phyloP scores from a whole-genome alignment of 2,888 invertebrate species.

The Euplagia quadripunctaria region DNA sequence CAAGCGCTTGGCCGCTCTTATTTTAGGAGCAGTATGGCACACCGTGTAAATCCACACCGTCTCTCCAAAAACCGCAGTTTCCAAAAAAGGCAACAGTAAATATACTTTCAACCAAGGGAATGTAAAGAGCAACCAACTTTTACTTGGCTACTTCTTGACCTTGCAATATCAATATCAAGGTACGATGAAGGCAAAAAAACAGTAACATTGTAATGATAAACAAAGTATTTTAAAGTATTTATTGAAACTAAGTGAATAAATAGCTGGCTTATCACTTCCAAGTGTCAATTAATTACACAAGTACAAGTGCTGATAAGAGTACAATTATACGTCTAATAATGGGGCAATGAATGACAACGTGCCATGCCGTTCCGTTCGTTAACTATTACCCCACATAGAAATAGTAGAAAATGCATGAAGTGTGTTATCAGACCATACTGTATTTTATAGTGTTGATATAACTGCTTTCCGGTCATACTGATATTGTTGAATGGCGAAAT shows the following conservation, averaged over 20 bases:
- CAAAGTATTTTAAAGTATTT: not conserved
- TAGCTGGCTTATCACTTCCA: constrained; percentile 6
- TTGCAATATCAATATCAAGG: constrained; percentile 5
- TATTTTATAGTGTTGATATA: constrained; percentile 7
- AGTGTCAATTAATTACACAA: constrained; percentile 16
- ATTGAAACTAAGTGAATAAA: constrained; percentile 6
- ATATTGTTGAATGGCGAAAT: constrained; percentile 4
- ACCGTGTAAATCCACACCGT: too few species aligned
- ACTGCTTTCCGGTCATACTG: constrained; percentile 6
- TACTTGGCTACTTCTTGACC: not conserved
- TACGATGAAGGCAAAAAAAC: not conserved
- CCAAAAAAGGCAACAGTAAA: too few species aligned
- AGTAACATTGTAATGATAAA: not conserved
- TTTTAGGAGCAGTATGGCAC: too few species aligned
- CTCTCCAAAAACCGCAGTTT: too few species aligned
- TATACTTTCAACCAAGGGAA: too few species aligned
- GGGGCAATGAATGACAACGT: constrained; percentile 5
- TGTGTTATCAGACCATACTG: constrained; percentile 5
- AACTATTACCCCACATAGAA: constrained; percentile 7
- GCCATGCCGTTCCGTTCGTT: not conserved
- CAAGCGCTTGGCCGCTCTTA: too few species aligned
- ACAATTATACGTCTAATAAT: not conserved
- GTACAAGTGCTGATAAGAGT: constrained; percentile 1
- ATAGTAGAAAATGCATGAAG: not conserved
- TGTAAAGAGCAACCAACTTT: too few species aligned